These are phyloP conservation scores for Crotalus helleri DNA, from an alignment of 2,113 vertebrate genomes.

Conservation along the genomic window DNA sequence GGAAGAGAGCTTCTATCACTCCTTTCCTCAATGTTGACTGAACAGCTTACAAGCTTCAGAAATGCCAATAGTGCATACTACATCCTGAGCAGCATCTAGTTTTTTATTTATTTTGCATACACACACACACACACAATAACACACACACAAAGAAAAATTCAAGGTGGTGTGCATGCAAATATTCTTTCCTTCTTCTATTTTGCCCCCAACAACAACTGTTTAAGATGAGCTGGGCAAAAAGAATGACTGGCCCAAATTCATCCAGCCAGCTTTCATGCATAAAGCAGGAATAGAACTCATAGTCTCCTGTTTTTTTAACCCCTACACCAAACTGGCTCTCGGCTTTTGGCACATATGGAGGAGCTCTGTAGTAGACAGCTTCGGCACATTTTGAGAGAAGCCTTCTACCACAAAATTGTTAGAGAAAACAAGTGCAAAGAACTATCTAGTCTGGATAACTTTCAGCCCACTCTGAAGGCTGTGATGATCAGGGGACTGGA, in stretches of 20 bases:
- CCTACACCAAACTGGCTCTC: background rate
- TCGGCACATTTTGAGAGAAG: background rate
- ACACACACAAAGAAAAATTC: background rate
- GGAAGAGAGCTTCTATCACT: background rate
- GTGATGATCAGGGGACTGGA: no score
- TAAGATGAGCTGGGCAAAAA: background rate
- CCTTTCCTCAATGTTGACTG: background rate
- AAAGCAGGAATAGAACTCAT: background rate
- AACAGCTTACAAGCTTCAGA: background rate
- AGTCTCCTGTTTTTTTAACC: background rate
- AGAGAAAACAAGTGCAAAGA: background rate
- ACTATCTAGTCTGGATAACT: background rate
- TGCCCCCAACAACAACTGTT: background rate
- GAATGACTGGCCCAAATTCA: background rate
- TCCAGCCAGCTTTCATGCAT: background rate
- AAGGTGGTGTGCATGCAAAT: background rate
- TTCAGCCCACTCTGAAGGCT: background rate
- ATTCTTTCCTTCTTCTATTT: background rate
- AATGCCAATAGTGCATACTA: background rate
- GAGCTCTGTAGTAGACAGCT: background rate
- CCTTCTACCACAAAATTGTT: background rate
- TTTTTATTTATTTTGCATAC: background rate
- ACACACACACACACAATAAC: background rate
- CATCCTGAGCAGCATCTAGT: background rate
- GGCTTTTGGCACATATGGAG: background rate